Conservation (phyloP, 2,888 invertebrate species). For the Drosophila birchii region DNA sequence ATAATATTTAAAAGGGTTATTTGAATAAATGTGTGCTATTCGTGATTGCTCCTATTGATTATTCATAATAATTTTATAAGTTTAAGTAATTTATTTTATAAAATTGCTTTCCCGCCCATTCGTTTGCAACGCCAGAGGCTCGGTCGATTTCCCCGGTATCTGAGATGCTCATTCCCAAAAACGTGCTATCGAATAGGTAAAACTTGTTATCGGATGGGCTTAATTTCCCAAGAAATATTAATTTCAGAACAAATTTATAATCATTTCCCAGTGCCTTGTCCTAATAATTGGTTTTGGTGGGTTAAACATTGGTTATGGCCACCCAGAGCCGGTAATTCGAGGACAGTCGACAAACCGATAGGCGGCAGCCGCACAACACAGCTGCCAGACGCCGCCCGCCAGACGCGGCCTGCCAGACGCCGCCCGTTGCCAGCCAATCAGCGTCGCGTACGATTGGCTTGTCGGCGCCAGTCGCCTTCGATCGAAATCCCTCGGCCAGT, state of each 20-base stretch:
- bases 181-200: not conserved
- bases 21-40: too few species aligned
- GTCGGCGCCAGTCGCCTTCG: constrained; percentile 35
- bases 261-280: rapidly evolving
- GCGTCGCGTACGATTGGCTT: constrained; percentile 14
- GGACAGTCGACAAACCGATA: constrained; percentile 2
- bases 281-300: not conserved
- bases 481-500: constrained; percentile 15
- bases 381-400: constrained; percentile 67
- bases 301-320: too few species aligned
- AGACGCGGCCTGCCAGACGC: constrained; percentile 69
- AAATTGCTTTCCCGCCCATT: not conserved
- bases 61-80: not conserved
- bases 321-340: not conserved
- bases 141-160: not conserved
- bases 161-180: constrained; percentile 8
- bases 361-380: constrained; percentile 21
- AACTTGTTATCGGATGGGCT: not conserved
- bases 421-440: constrained; percentile 57
- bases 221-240: not conserved
- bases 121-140: not conserved
- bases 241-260: not conserved
- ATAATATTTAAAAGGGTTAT: not conserved
- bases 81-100: not conserved
- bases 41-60: not conserved